phyloP scores from a whole-genome alignment of 1,140 invertebrate genomes.

The Cyclina sinensis region DNA sequence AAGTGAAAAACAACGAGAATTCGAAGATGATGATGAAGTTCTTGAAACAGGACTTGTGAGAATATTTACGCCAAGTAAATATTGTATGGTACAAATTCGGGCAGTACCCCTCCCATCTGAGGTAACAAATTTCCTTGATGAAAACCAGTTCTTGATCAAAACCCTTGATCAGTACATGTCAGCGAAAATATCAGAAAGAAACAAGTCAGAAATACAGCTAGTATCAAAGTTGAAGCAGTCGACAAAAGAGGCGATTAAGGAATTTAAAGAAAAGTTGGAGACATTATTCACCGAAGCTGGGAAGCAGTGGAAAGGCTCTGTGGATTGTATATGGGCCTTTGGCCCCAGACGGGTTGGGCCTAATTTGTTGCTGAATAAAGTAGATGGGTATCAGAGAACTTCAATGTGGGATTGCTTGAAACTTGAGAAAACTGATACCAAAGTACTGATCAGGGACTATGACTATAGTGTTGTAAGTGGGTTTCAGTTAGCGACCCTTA shows the following conservation, averaged over 20 bases:
- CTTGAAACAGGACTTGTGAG: slow-evolving; percentile 87
- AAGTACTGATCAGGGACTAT: slow-evolving; percentile 77
- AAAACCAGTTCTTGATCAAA: slow-evolving; percentile 89
- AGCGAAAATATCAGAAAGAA: slow-evolving; percentile 49
- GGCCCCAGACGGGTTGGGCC: slow-evolving; percentile 96
- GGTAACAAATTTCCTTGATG: slow-evolving; percentile 91
- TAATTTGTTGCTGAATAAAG: slow-evolving; percentile 95
- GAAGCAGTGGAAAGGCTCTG: slow-evolving; percentile 88
- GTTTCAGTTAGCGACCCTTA: slow-evolving; percentile 96
- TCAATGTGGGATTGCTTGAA: slow-evolving; percentile 86
- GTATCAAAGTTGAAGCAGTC: slow-evolving; percentile 68
- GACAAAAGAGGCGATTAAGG: slow-evolving; percentile 87
- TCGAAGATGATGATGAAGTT: slow-evolving; percentile 83
- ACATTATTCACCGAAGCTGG: slow-evolving; percentile 89
- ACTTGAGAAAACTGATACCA: slow-evolving; percentile 64
- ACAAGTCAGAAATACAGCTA: slow-evolving; percentile 54
- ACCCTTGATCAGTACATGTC: slow-evolving; percentile 86
- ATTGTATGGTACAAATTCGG: slow-evolving; percentile 92
- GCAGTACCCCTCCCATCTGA: slow-evolving; percentile 93
- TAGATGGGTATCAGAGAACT: slow-evolving; percentile 85
- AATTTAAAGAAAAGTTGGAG: slow-evolving; percentile 90
- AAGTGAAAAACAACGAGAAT: slow-evolving; percentile 72
- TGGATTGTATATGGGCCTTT: slow-evolving; percentile 95
- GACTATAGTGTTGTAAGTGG: slow-evolving; percentile 93
- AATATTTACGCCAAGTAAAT: slow-evolving; percentile 91